phyloP scores from a whole-genome alignment of 2,797 vertebrate genomes.

The Emys orbicularis region DNA sequence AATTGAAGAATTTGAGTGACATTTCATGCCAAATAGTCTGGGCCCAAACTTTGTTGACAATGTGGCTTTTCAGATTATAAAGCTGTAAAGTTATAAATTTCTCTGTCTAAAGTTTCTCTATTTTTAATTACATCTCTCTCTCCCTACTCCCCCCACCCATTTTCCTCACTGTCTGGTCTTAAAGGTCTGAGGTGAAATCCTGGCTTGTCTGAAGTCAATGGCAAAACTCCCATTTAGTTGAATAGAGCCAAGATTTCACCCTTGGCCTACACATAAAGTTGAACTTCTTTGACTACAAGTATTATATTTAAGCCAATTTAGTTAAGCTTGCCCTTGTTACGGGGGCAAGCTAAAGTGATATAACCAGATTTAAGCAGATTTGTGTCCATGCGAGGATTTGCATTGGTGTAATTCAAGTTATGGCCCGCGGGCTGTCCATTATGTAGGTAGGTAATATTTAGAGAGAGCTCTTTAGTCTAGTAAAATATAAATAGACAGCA shows the following conservation, averaged over 20 bases:
- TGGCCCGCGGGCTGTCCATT: not conserved
- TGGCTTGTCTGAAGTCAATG: not conserved
- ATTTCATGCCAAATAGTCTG: not conserved
- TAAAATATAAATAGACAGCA: not conserved
- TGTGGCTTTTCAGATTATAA: conserved; percentile 12
- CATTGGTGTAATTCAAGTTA: not conserved
- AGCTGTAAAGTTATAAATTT: not conserved
- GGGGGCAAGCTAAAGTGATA: not conserved
- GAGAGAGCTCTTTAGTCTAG: not conserved
- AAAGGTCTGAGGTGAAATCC: not conserved
- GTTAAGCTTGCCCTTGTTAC: not conserved
- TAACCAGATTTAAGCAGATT: not conserved
- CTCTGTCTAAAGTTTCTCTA: not conserved
- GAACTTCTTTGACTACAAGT: not conserved
- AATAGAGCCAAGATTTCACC: not conserved
- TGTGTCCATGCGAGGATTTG: accelerated
- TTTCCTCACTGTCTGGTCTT: not conserved
- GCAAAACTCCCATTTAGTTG: not conserved
- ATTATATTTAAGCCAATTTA: no score
- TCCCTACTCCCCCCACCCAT: not conserved
- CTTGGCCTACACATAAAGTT: not conserved
- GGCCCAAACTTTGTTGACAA: not conserved
- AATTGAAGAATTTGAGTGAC: not conserved
- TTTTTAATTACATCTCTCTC: not conserved
- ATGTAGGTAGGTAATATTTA: conserved; percentile 13